Evolutionary conservation across 2,797 vertebrate species (phyloP).

Genomic region (Pterois miles): DNA sequence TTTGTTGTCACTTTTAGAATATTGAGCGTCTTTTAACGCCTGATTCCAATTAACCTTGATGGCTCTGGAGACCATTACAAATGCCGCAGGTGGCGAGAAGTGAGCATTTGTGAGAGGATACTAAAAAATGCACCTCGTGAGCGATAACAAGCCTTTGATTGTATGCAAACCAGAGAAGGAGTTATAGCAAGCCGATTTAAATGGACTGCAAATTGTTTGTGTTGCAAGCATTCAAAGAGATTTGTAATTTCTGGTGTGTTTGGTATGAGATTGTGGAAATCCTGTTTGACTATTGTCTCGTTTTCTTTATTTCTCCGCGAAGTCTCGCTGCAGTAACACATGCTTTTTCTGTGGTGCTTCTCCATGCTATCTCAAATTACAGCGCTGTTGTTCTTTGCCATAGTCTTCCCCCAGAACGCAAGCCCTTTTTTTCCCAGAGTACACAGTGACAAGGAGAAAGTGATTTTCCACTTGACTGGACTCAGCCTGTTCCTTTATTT

Average conservation of each 20-base stretch:
- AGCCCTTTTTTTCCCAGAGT: constrained; percentile 33
- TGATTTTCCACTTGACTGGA: constrained; percentile 74
- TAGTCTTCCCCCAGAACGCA: constrained; percentile 1
- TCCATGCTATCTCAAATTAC: constrained; percentile 53
- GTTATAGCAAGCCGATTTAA: background rate
- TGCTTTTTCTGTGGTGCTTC: constrained; percentile 11
- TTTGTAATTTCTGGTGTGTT: background rate
- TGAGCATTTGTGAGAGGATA: constrained; percentile 53
- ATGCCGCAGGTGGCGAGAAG: constrained; percentile 62
- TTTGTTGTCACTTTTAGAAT: constrained; percentile 78
- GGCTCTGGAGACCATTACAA: constrained; percentile 60
- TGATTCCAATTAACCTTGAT: constrained; percentile 78
- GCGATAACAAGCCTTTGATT: constrained; percentile 36
- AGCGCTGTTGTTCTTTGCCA: constrained; percentile 29
- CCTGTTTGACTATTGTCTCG: background rate
- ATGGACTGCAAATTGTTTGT: background rate
- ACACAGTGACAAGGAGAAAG: constrained; percentile 61
- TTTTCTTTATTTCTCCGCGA: background rate
- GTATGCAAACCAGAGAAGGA: constrained; percentile 34
- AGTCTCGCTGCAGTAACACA: background rate
- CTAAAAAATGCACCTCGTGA: constrained; percentile 34
- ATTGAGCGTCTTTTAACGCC: constrained; percentile 70
- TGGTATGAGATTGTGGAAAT: background rate
- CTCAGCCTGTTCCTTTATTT: constrained; percentile 55
- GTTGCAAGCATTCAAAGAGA: background rate